Evolutionary conservation across 2,888 invertebrate genomes (phyloP).

Genomic region (Rhorus exstirpatorius): DNA sequence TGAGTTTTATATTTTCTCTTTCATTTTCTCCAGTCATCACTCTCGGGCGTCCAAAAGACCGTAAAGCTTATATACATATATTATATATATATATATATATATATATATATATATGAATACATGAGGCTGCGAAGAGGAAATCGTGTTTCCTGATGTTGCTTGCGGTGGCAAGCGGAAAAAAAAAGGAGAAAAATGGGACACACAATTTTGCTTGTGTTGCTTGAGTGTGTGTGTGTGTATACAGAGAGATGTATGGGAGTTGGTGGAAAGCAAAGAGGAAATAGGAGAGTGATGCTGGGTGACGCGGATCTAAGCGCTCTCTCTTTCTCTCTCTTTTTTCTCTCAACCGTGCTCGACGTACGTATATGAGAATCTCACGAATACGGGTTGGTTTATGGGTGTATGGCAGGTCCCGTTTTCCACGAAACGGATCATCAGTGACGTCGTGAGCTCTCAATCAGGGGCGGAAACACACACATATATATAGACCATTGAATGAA

Average conservation of each 20-base stretch:
- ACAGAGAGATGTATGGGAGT: neutral
- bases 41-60: constrained; percentile 29
- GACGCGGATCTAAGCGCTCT: constrained; percentile 59
- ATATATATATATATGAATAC: constrained; percentile 13
- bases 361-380: constrained; percentile 23
- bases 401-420: constrained; percentile 50
- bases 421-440: constrained; percentile 64
- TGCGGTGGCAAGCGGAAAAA: constrained; percentile 32
- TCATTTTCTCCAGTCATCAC: constrained; percentile 32
- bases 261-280: constrained; percentile 47
- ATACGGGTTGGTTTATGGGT: constrained; percentile 27
- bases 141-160: constrained; percentile 54
- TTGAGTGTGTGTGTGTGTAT: neutral
- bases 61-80: constrained; percentile 6
- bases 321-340: too few relatives aligned
- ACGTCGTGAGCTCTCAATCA: constrained; percentile 59
- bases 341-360: constrained; percentile 38
- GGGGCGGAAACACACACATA: constrained; percentile 42
- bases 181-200: constrained; percentile 4
- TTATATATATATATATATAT: too few relatives aligned
- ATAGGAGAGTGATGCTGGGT: constrained; percentile 56
- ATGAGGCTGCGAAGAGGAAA: constrained; percentile 45
- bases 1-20: constrained; percentile 17
- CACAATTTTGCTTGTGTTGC: neutral
- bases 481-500: constrained; percentile 31